These are phyloP conservation scores for Crotalus tigris DNA, from an alignment of 2,113 vertebrate species.

Conservation along the genomic window DNA sequence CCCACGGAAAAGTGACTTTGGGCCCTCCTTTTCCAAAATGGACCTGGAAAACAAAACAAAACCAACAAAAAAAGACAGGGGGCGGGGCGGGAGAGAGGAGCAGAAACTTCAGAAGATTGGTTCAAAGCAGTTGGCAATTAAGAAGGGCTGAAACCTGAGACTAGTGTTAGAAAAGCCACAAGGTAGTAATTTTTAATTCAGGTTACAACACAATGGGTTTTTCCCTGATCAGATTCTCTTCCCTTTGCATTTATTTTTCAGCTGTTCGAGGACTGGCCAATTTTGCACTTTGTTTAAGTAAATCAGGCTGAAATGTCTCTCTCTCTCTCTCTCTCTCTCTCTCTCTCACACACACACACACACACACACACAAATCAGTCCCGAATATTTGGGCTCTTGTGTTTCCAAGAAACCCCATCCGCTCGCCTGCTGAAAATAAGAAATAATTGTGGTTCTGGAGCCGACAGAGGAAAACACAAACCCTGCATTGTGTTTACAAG, in stretches of 20 bases:
- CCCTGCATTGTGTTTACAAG: not conserved
- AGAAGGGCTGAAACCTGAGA: not conserved
- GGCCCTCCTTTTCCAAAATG: conserved; percentile 96
- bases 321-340: too few relatives aligned
- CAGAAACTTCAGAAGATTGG: not conserved
- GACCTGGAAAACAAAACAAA: conserved; percentile 67
- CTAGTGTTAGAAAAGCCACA: not conserved
- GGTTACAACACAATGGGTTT: not conserved
- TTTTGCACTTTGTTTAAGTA: not conserved
- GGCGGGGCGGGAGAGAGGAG: not conserved
- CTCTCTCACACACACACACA: too few relatives aligned
- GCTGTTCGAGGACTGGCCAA: not conserved
- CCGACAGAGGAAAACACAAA: not conserved
- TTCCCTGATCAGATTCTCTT: not conserved
- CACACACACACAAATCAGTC: not conserved
- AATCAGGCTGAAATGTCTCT: not conserved
- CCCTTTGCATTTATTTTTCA: not conserved
- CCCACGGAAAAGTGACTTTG: conserved; percentile 92
- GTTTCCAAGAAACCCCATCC: not conserved
- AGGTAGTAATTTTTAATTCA: not conserved
- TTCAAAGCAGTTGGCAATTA: not conserved
- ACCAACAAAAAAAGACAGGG: too few relatives aligned
- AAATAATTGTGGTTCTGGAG: not conserved
- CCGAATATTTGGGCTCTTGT: not conserved
- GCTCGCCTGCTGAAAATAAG: not conserved